Conservation (phyloP, 2,888 invertebrate species). For the Cylindroiulus punctatus region DNA sequence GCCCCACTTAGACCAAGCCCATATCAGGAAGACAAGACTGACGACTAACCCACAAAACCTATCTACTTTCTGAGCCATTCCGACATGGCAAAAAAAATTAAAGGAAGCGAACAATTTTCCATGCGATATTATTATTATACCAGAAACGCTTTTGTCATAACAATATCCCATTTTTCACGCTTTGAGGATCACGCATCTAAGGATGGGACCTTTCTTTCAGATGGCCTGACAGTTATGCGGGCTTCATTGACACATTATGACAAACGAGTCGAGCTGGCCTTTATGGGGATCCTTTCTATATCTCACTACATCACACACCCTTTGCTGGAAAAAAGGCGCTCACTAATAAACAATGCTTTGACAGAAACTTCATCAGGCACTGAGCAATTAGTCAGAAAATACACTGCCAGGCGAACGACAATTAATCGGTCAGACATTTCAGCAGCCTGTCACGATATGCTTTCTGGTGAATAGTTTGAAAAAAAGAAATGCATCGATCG, state of each 20-base stretch:
- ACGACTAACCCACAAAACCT: neutral
- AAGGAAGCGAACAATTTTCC: constrained; percentile 16
- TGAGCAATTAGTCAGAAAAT: constrained; percentile 14
- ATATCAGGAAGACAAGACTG: neutral
- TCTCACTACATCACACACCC: neutral
- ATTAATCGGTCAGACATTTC: neutral
- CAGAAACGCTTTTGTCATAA: constrained; percentile 38
- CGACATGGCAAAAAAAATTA: constrained; percentile 33
- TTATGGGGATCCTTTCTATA: constrained; percentile 22
- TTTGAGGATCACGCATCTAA: constrained; percentile 4
- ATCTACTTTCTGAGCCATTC: neutral
- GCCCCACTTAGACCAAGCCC: neutral
- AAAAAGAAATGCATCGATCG: neutral
- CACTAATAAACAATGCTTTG: constrained; percentile 26
- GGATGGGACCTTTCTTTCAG: neutral
- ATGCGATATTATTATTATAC: constrained; percentile 38
- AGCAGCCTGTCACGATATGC: neutral
- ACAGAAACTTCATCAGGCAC: neutral
- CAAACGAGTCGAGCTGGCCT: neutral
- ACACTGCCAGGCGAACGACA: constrained; percentile 9
- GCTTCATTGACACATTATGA: constrained; percentile 34
- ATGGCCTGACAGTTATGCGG: constrained; percentile 13
- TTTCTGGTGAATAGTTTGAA: neutral
- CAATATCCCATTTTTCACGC: constrained; percentile 42
- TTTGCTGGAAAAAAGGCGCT: neutral